These are phyloP conservation scores for Tipula helvola DNA, from an alignment of 2,888 invertebrate genomes.

Conservation along the genomic window DNA sequence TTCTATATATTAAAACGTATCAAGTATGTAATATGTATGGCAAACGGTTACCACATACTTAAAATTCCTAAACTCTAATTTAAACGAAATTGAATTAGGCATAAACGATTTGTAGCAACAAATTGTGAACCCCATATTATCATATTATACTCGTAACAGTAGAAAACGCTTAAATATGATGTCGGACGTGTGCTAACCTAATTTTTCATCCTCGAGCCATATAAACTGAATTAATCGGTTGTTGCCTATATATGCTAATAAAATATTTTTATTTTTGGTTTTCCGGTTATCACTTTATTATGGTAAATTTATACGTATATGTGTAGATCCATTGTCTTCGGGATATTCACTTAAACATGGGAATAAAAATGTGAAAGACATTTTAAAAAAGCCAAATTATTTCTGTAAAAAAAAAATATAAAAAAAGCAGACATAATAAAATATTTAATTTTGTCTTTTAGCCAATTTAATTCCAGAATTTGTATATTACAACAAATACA, in stretches of 20 bases:
- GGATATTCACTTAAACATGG: not conserved
- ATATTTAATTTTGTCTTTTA: not conserved
- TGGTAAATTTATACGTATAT: not conserved
- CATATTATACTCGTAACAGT: too few species aligned
- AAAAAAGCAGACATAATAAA: not conserved
- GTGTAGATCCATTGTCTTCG: not conserved
- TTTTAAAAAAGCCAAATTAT: not conserved
- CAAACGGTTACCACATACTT: not conserved
- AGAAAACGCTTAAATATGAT: too few species aligned
- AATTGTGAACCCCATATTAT: not conserved
- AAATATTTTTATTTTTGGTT: not conserved
- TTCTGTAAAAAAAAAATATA: not conserved
- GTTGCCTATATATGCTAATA: too few species aligned
- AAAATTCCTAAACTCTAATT: not conserved
- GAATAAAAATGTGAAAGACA: not conserved
- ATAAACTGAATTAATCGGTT: not conserved
- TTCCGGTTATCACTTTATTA: not conserved
- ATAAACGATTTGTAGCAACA: not conserved
- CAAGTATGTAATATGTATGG: not conserved
- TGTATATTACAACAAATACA: not conserved
- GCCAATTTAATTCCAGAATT: not conserved
- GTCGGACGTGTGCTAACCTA: not conserved
- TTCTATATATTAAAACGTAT: not conserved
- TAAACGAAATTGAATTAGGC: not conserved
- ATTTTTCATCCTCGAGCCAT: not conserved